Evolutionary conservation across 2,113 vertebrate species (phyloP).

Genomic region (Sinocyclocheilus rhinocerous): DNA sequence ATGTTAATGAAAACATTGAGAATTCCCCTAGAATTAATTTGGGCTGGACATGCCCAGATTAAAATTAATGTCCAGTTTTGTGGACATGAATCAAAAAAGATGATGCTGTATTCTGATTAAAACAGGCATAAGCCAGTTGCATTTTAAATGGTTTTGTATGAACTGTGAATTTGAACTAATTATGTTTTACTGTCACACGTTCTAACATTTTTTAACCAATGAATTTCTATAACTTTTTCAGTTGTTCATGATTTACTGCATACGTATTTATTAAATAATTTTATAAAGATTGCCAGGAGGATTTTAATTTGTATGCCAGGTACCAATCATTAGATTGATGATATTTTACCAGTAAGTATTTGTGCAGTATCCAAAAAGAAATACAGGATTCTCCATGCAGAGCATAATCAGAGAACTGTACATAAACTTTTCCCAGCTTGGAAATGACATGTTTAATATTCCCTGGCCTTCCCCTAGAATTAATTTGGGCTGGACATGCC

Average conservation of each 20-base stretch:
- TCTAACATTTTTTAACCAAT: background rate
- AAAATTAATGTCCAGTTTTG: background rate
- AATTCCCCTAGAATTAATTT: background rate
- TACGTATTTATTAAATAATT: background rate
- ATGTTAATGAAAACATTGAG: background rate
- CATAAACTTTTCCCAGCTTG: background rate
- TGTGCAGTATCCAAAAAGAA: background rate
- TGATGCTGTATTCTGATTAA: background rate
- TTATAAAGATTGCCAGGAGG: background rate
- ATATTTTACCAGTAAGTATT: background rate
- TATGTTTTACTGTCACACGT: no score
- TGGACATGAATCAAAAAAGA: background rate
- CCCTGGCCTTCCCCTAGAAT: background rate
- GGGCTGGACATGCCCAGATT: background rate
- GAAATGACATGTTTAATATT: background rate
- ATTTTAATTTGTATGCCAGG: background rate
- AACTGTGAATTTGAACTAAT: no score
- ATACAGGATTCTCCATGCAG: background rate
- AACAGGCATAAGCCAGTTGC: no score
- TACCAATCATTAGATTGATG: background rate
- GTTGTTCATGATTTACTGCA: background rate
- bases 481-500: background rate
- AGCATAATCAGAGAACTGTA: background rate
- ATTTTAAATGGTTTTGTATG: no score
- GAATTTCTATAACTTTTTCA: background rate